Evolutionary conservation across 1,140 invertebrate species (phyloP), one percentile per base, ranked within the genome.

Genomic region (Drosophila willistoni): DNA sequence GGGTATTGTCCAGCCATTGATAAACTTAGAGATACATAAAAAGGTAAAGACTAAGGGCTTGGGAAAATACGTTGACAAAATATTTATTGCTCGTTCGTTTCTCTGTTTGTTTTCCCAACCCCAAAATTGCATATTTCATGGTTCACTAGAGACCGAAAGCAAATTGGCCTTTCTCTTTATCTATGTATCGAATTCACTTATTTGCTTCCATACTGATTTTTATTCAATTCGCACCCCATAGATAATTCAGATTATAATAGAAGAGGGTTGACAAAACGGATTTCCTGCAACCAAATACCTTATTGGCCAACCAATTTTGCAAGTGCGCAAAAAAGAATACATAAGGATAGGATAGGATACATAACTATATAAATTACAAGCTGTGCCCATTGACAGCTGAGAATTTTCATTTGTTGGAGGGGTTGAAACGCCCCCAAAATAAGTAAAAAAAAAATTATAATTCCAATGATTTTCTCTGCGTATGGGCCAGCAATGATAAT

Each of bases 391-490:
- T 84, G 84, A 84, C 85, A 90, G 82, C 51, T 56, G 61, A 33
- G 42, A 64, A 22, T 78, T 54, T 63, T 64, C 7, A 25, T 17
- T 56, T 39, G 2, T 3, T 51, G 44, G 68, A 79, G 66, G 82
- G 82, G 82, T 81, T 72, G 82, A 44, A 78, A 86, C 82, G 79
- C 82, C 82, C 83, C 76, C 79, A 34, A 39, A 62, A 71, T 63
- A 42, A 22, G 19, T 22, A 22, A 1, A 22, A 22, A 19, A 19
- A 22, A 22, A 22, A 22, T 22, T 22, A 22, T 51, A 51, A 51
- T 51, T 51, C 44, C 17, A 51, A 51, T 22, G 9, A 19, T 22
- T 39, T 59, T 36, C 14, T 47, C 14, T 64, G 59, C 60, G 69
- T 69, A 47, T 44, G 44, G 57, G 36, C 56, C 57, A 66, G 54